Percentiles rank a stretch among this genome's conserved stretches.
Evolutionary conservation across 2,888 invertebrate species (phyloP).

Genomic region (Acronicta psi): DNA sequence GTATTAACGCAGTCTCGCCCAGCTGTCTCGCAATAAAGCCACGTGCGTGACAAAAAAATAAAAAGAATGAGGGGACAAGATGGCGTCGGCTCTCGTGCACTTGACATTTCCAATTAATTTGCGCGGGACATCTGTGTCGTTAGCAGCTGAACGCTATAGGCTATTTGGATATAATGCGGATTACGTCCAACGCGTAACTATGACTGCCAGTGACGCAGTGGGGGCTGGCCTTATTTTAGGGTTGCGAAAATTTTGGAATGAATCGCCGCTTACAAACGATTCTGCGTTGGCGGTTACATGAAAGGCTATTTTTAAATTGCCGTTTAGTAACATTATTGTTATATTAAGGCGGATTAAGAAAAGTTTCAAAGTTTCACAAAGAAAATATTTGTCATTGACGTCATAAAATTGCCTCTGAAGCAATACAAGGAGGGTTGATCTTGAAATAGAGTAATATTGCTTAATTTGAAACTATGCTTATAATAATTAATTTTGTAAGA

Average conservation of each 20-base stretch:
- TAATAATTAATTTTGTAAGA: no score
- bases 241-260: conserved; percentile 37
- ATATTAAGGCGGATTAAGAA: conserved; percentile 18
- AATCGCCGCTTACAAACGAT: conserved; percentile 11
- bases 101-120: conserved; percentile 89
- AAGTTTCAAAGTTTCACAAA: conserved; percentile 9
- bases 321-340: conserved; percentile 9
- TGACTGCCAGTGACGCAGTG: conserved; percentile 51
- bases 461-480: background rate
- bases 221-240: conserved; percentile 51
- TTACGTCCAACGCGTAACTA: conserved; percentile 73
- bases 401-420: conserved; percentile 30
- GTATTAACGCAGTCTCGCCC: conserved; percentile 74
- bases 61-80: conserved; percentile 74
- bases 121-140: conserved; percentile 86
- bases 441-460: background rate
- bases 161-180: conserved; percentile 78
- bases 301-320: conserved; percentile 25
- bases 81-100: conserved; percentile 81
- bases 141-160: conserved; percentile 84
- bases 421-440: conserved; percentile 10
- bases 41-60: conserved; percentile 85
- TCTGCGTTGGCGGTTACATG: conserved; percentile 36
- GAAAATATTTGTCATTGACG: conserved; percentile 33
- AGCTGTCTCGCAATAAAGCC: conserved; percentile 84